Percentiles rank a stretch among this genome's conserved stretches.
Evolutionary conservation across 30 jellyfish, hydroid and myxozoan species (phyloP).

Genomic region (Aurelia coerulea): DNA sequence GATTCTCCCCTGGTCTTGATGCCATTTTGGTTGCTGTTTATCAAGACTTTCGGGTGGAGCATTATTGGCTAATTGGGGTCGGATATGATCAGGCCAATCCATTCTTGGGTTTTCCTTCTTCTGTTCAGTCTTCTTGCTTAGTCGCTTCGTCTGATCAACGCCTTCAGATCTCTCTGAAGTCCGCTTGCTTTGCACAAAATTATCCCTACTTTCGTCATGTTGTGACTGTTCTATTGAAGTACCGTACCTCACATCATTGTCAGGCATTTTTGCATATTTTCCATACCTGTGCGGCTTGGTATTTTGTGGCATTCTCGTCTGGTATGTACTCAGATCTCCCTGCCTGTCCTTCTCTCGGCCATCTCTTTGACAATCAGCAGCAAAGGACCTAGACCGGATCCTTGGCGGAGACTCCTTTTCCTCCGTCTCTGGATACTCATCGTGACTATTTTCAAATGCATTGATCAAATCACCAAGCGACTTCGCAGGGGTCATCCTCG

Average conservation of each 20-base stretch:
- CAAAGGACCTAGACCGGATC: not conserved
- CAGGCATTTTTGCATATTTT: not conserved
- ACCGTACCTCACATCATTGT: not conserved
- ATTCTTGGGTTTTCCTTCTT: not conserved
- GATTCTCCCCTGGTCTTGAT: too few relatives aligned
- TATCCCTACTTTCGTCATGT: not conserved
- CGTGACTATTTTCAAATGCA: not conserved
- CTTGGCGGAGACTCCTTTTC: not conserved
- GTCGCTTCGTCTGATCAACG: not conserved
- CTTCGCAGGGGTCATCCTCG: conserved; percentile 32
- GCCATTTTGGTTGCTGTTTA: not conserved
- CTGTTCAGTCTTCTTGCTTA: not conserved
- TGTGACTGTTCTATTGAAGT: not conserved
- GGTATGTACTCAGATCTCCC: not conserved
- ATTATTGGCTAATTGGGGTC: not conserved
- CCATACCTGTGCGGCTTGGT: too few relatives aligned
- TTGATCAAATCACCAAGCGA: conserved; percentile 21
- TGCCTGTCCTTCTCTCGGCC: not conserved
- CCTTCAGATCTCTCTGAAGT: not conserved
- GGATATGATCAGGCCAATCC: not conserved
- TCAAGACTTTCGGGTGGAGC: not conserved
- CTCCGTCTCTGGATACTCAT: not conserved
- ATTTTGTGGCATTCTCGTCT: not conserved
- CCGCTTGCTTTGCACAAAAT: not conserved
- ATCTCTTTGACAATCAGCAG: not conserved